Base-by-base conservation (phyloP, 1,140 invertebrate genomes). In the Pissodes strobi region DNA sequence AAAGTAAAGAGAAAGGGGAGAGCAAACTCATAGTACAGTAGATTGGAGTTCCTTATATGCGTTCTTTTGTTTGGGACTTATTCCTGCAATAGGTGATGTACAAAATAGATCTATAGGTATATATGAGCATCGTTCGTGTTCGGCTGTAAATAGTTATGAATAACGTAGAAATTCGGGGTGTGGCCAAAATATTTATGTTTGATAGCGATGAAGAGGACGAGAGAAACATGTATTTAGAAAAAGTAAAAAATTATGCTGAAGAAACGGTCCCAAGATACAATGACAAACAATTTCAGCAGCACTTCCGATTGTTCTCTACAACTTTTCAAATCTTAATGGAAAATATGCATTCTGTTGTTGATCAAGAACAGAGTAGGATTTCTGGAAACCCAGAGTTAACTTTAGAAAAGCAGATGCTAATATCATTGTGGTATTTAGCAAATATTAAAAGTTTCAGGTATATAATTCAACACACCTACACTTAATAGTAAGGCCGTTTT, bases 121-220 rank as follows among this genome's bases (percentile, higher is more conserved):
- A n/a, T 6, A n/a, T 34, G 6, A 34, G 30, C n/a, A 34, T 34
- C n/a, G 30, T 34, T 34, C n/a, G n/a, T n/a, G n/a, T n/a, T n/a
- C n/a, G n/a, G n/a, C 30, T 8, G 30, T 34, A 34, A n/a, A 34
- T n/a, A 34, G 6, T 34, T 34, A n/a, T 17, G 15, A 43, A n/a
- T 38, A 68, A 68, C 12, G 68, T 62, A 37, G 69, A 69, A 45
- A 64, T 72, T 41, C 19, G 39, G 9, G 5, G 5, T 12, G 15
- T 43, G 15, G 58, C 53, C 10, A 58, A 62, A 62, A 53, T 10
- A 17, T 43, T 43, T 43, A n/a, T 43, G 5, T 43, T 43, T 43
- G 64, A 43, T 17, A 43, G 39, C 13, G 39, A 43, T 43, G 39
- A 43, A 17, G 15, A 43, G 6, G 15, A 43, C 13, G 39, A 43